Evolutionary conservation across 2,888 invertebrate species (phyloP), one percentile per base, ranked within the genome.

Genomic region (Habroteleia sp.): DNA sequence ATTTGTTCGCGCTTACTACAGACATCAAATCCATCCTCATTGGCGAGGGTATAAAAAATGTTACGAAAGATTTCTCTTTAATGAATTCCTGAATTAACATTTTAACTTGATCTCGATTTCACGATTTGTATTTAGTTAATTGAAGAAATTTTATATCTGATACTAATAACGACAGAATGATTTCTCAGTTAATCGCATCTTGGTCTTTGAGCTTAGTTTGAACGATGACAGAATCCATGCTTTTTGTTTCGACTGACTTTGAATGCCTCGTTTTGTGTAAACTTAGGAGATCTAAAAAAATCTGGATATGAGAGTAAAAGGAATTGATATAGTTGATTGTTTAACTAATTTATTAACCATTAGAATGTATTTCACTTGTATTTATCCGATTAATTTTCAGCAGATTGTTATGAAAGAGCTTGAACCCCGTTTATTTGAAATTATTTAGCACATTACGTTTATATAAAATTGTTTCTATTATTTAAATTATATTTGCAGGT

Each of bases 401-500:
- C n/a, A n/a, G n/a, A n/a, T n/a, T n/a, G n/a, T n/a, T n/a, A n/a
- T n/a, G n/a, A n/a, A n/a, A n/a, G 5, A 20, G 5, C 5, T 5
- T 20, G 5, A 3, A 20, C 20, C 20, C 5, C 20, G 2, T 20
- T 20, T 20, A 20, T 20, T 20, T 20, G 20, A 20, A 20, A 20
- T 20, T 20, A 20, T 20, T 20, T 20, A 20, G n/a, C n/a, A n/a
- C n/a, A n/a, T n/a, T n/a, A n/a, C n/a, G n/a, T n/a, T n/a, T n/a
- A n/a, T n/a, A n/a, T n/a, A n/a, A n/a, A n/a, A n/a, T n/a, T n/a
- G n/a, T n/a, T n/a, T n/a, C n/a, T n/a, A 29, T 29, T 41, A 17
- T 17, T 11, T 25, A 25, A 3, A 6, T 31, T 33, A 13, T 6
- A 13, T 41, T 56, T 63, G 79, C 89, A 98, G 98, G 97, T 88